Percentiles rank a stretch among this genome's conserved stretches.
Evolutionary conservation across 2,113 vertebrate species (phyloP).

Genomic region (zebrafish (Danio rerio)): GRCz12tu NC_133198.1:11871501-11872000

Average conservation of each 20-base stretch:
- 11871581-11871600: slow-evolving; percentile 20
- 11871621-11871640: slow-evolving; percentile 32
- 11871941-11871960: slow-evolving; percentile 10
- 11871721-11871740: not conserved
- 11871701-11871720: not conserved
- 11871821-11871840: not conserved
- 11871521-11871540: slow-evolving; percentile 31
- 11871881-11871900: not conserved
- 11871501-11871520: slow-evolving; percentile 29
- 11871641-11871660: slow-evolving; percentile 14
- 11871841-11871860: not conserved
- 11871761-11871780: not conserved
- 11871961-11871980: slow-evolving; percentile 8
- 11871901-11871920: not conserved
- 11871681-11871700: slow-evolving; percentile 6
- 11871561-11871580: not conserved
- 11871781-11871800: not conserved
- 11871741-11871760: not conserved
- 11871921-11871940: not conserved
- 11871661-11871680: slow-evolving; percentile 14
- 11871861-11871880: not conserved
- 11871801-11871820: not conserved
- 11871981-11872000: slow-evolving; percentile 48
- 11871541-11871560: slow-evolving; percentile 36
- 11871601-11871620: slow-evolving; percentile 17